Conservation (phyloP, 2,113 vertebrate genomes). For the Boulengeromyrus knoepffleri region DNA sequence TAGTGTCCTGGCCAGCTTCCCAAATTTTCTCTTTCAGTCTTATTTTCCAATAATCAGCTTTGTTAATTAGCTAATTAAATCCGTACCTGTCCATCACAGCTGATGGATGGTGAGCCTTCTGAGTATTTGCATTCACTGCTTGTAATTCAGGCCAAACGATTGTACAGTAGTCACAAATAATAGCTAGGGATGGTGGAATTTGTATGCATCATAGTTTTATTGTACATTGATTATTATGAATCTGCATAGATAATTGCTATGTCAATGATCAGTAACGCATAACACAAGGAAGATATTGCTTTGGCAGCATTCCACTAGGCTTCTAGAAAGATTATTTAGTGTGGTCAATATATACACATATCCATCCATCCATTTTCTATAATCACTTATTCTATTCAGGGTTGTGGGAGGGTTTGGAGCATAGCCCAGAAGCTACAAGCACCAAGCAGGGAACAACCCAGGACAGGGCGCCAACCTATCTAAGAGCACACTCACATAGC, state of each 20-base stretch:
- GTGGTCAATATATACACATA: background rate
- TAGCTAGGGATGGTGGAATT: background rate
- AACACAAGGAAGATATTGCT: background rate
- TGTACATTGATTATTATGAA: background rate
- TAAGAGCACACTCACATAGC: no score
- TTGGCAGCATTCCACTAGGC: background rate
- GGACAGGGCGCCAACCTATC: no score
- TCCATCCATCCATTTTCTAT: no score
- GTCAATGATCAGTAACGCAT: background rate
- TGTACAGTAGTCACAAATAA: background rate
- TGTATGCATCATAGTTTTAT: background rate
- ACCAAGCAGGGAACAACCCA: no score
- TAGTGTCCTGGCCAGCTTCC: background rate
- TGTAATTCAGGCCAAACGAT: background rate
- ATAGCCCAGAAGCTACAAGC: no score
- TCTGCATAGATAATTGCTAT: background rate
- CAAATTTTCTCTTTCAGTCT: background rate
- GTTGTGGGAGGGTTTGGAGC: no score
- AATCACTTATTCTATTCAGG: no score
- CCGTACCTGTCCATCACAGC: background rate
- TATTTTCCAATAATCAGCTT: conserved; percentile 10
- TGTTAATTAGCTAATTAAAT: conserved; percentile 4
- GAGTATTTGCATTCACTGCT: background rate
- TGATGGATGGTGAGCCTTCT: background rate
- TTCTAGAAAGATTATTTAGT: background rate